Percentiles rank a stretch among this genome's conserved stretches.
Conservation (phyloP, 2,888 invertebrate genomes). For the Cataglyphis livida region DNA sequence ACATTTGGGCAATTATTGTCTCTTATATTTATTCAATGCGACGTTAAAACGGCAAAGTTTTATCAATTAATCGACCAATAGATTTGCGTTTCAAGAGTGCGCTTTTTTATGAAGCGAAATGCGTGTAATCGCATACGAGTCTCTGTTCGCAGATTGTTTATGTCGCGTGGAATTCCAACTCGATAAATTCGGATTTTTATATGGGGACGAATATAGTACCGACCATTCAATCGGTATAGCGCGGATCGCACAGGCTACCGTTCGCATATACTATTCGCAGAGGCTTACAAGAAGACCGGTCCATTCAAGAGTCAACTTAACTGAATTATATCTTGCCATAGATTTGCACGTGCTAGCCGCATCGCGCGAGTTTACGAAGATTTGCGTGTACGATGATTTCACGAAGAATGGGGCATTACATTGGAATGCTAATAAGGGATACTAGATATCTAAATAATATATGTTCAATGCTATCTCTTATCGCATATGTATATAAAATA, state of each 20-base stretch:
- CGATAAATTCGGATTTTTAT: conserved; percentile 78
- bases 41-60: conserved; percentile 45
- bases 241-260: conserved; percentile 63
- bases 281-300: conserved; percentile 70
- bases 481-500: not conserved
- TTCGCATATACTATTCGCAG: conserved; percentile 46
- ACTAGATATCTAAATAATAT: not conserved
- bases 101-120: conserved; percentile 40
- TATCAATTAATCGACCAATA: conserved; percentile 69
- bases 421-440: not conserved
- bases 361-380: conserved; percentile 59
- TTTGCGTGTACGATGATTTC: conserved; percentile 50
- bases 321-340: conserved; percentile 76
- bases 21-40: conserved; percentile 30
- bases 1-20: conserved; percentile 68
- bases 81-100: conserved; percentile 56
- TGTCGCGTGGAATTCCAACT: conserved; percentile 73
- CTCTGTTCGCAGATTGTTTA: conserved; percentile 72
- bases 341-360: conserved; percentile 67
- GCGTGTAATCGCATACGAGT: conserved; percentile 34
- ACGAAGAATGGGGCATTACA: conserved; percentile 26
- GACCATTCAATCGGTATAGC: conserved; percentile 73
- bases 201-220: conserved; percentile 77
- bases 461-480: not conserved
- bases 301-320: conserved; percentile 79